These are phyloP conservation scores for Mimumesa dahlbomi DNA, from an alignment of 2,888 invertebrate species.

Conservation along the genomic window DNA sequence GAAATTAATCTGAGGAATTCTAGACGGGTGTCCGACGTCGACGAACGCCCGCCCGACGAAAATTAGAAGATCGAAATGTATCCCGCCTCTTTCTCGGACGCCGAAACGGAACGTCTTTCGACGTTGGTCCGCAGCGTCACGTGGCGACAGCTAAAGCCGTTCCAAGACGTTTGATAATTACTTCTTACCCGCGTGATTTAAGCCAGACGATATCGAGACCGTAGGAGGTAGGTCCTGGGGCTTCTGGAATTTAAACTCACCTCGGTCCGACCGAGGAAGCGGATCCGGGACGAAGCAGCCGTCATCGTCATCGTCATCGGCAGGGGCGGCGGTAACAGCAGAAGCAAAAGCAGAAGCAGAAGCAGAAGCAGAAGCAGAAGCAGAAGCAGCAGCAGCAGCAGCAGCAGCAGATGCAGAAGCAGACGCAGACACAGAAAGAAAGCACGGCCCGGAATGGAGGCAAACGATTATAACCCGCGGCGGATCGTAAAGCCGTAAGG, in stretches of 20 bases:
- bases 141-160: background rate
- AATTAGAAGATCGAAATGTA: background rate
- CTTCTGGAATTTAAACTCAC: slow-evolving; percentile 52
- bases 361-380: too few relatives aligned
- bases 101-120: background rate
- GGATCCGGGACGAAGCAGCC: slow-evolving; percentile 29
- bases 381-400: too few relatives aligned
- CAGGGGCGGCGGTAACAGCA: too few relatives aligned
- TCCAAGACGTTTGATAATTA: slow-evolving; percentile 32
- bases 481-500: slow-evolving; percentile 71
- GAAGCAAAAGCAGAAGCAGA: too few relatives aligned
- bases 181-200: slow-evolving; percentile 44
- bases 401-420: too few relatives aligned
- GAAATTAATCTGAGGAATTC: background rate
- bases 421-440: slow-evolving; percentile 10
- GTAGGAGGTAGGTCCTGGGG: slow-evolving; percentile 54
- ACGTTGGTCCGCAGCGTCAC: background rate
- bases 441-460: slow-evolving; percentile 46
- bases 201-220: slow-evolving; percentile 42
- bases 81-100: too few relatives aligned
- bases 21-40: too few relatives aligned
- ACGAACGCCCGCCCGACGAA: too few relatives aligned
- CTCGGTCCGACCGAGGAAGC: slow-evolving; percentile 21
- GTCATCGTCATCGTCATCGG: too few relatives aligned
- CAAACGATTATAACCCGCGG: slow-evolving; percentile 74